Conservation (phyloP, 2,888 invertebrate species). For the Drosophila diplacantha region DNA sequence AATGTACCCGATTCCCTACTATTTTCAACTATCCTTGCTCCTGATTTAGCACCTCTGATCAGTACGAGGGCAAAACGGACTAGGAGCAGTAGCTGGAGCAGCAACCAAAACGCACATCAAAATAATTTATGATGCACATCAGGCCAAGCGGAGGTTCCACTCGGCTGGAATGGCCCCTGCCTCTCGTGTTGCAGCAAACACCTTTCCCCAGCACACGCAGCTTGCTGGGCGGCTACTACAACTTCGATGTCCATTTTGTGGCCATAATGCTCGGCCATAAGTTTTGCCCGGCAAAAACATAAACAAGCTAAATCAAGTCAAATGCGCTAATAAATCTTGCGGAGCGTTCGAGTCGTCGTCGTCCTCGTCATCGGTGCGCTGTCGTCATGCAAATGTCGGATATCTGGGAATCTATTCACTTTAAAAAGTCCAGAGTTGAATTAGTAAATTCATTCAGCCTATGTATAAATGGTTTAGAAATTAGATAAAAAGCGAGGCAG, state of each 20-base stretch:
- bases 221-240: slow-evolving; percentile 19
- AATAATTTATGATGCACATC: slow-evolving; percentile 70
- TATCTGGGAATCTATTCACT: slow-evolving; percentile 28
- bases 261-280: slow-evolving; percentile 71
- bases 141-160: slow-evolving; percentile 37
- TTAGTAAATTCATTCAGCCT: neutral
- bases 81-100: slow-evolving; percentile 26
- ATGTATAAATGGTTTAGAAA: neutral
- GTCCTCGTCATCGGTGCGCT: slow-evolving; percentile 28
- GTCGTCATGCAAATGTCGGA: slow-evolving; percentile 58
- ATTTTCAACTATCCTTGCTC: neutral
- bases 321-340: slow-evolving; percentile 74
- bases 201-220: slow-evolving; percentile 36
- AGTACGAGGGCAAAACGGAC: slow-evolving; percentile 3
- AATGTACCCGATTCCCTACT: neutral
- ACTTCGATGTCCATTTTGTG: slow-evolving; percentile 58
- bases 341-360: slow-evolving; percentile 43
- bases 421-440: neutral
- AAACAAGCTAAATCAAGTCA: slow-evolving; percentile 77
- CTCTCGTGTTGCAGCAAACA: slow-evolving; percentile 38
- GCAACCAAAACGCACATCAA: slow-evolving; percentile 66
- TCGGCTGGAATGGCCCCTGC: slow-evolving; percentile 7
- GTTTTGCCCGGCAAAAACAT: slow-evolving; percentile 71
- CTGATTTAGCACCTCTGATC: slow-evolving; percentile 6
- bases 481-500: neutral